phyloP scores from a whole-genome alignment of 1,140 invertebrate genomes.

The Lucilia sericata region DNA sequence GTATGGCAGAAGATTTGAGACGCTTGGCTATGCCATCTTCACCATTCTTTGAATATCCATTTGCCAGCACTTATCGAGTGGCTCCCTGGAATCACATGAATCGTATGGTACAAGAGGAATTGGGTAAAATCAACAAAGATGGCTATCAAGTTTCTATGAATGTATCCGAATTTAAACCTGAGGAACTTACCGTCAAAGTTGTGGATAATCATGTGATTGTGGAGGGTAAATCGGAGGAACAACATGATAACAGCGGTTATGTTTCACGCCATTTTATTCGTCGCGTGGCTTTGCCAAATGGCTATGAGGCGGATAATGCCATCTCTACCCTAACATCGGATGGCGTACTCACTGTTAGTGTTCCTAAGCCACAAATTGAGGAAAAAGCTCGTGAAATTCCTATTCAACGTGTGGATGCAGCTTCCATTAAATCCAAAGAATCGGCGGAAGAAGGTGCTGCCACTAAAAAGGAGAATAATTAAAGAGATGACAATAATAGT shows the following conservation, averaged over 20 bases:
- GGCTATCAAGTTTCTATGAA: slow-evolving; percentile 75
- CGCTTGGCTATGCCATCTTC: slow-evolving; percentile 52
- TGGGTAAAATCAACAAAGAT: slow-evolving; percentile 55
- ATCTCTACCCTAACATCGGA: slow-evolving; percentile 74
- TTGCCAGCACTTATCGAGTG: slow-evolving; percentile 9
- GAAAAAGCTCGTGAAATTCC: slow-evolving; percentile 69
- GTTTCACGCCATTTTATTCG: slow-evolving; percentile 75
- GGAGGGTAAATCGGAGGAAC: slow-evolving; percentile 78
- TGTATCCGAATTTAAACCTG: slow-evolving; percentile 78
- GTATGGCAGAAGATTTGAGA: slow-evolving; percentile 62
- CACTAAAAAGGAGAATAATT: slow-evolving; percentile 37
- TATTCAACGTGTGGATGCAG: slow-evolving; percentile 65
- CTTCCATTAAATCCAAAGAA: slow-evolving; percentile 52
- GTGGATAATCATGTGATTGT: slow-evolving; percentile 76
- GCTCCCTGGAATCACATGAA: slow-evolving; percentile 44
- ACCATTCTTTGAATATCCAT: slow-evolving; percentile 56
- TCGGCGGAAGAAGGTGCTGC: slow-evolving; percentile 47
- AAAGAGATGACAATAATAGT: not conserved
- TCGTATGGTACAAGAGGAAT: slow-evolving; percentile 36
- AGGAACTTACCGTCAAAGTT: slow-evolving; percentile 82
- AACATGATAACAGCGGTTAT: slow-evolving; percentile 72
- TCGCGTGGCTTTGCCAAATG: slow-evolving; percentile 75
- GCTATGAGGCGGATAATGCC: slow-evolving; percentile 72
- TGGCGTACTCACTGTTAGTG: slow-evolving; percentile 74
- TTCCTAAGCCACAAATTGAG: slow-evolving; percentile 66